Evolutionary conservation across 1,140 invertebrate genomes (phyloP).

Genomic region (Potamilus streckersoni): DNA sequence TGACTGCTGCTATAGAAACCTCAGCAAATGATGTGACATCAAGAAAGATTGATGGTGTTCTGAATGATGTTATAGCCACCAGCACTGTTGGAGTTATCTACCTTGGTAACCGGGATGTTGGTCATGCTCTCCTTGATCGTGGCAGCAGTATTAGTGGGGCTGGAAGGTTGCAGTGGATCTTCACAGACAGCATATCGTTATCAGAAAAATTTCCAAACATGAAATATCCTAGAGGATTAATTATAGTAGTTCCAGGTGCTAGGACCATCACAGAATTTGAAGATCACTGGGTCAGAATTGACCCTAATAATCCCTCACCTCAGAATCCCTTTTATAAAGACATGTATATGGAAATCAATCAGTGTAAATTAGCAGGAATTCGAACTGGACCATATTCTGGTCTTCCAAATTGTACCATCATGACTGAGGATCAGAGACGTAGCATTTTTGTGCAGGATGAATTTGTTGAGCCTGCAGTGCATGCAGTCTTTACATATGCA

Average conservation of each 20-base stretch:
- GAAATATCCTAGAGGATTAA: conserved; percentile 46
- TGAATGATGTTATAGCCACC: conserved; percentile 32
- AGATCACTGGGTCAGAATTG: conserved; percentile 65
- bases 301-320: conserved; percentile 47
- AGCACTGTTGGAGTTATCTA: conserved; percentile 49
- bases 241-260: conserved; percentile 54
- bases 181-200: conserved; percentile 52
- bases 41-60: conserved; percentile 32
- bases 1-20: conserved; percentile 48
- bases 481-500: conserved; percentile 67
- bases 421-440: conserved; percentile 34
- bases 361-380: conserved; percentile 42
- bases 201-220: conserved; percentile 38
- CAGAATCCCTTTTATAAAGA: conserved; percentile 67
- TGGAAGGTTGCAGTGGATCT: conserved; percentile 58
- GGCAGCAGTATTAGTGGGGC: conserved; percentile 32
- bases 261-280: conserved; percentile 60
- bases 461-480: conserved; percentile 66
- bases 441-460: conserved; percentile 55
- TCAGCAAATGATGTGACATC: conserved; percentile 33
- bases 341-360: conserved; percentile 60
- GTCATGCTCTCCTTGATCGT: conserved; percentile 36
- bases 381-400: conserved; percentile 20
- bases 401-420: conserved; percentile 18
- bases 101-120: conserved; percentile 39